Evolutionary conservation across 2,888 invertebrate genomes (phyloP).

Genomic region (Marronus borbonicus): DNA sequence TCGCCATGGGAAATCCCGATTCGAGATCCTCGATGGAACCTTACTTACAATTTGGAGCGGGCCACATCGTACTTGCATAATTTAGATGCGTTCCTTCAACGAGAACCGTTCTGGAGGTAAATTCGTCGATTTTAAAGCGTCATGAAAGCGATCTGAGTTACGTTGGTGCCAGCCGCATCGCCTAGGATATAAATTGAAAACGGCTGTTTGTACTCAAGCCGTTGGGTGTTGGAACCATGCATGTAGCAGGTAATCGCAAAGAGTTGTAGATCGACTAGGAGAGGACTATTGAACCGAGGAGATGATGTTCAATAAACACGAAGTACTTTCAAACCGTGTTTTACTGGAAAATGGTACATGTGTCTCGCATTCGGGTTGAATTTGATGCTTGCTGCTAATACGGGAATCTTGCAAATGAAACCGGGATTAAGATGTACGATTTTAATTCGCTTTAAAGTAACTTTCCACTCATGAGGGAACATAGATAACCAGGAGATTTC

Average conservation of each 20-base stretch:
- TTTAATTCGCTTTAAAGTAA: no score
- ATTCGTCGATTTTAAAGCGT: conserved; percentile 14
- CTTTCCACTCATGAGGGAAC: no score
- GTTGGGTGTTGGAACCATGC: background rate
- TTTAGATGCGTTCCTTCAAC: background rate
- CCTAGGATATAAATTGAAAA: background rate
- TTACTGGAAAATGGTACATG: no score
- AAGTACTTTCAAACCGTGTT: no score
- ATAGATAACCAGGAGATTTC: no score
- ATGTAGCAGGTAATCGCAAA: background rate
- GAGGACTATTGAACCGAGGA: no score
- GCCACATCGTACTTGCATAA: background rate
- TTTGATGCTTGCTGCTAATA: no score
- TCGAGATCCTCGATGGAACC: background rate
- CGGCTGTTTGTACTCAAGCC: background rate
- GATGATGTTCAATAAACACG: no score
- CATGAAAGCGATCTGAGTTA: background rate
- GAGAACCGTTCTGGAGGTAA: background rate
- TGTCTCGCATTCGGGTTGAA: no score
- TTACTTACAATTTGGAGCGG: background rate
- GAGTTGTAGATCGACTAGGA: no score
- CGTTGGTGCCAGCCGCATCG: background rate
- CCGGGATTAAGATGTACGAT: no score
- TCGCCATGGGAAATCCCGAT: background rate
- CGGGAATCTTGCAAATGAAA: no score